Conservation (phyloP, 2,888 invertebrate genomes). For the Apamea epomidion region DNA sequence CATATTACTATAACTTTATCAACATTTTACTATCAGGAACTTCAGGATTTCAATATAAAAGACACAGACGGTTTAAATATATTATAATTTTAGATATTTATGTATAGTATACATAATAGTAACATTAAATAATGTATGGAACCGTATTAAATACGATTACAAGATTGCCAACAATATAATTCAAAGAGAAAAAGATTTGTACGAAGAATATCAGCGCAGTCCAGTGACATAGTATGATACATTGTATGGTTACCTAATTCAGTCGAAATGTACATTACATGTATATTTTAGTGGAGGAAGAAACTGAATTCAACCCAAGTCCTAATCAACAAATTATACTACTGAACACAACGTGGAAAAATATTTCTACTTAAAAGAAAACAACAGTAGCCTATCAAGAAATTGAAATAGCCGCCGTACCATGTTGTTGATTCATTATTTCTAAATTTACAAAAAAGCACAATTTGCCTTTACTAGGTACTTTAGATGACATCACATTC, state of each 20-base stretch:
- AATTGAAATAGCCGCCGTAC: conserved; percentile 42
- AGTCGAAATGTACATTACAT: conserved; percentile 76
- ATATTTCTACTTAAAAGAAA: conserved; percentile 65
- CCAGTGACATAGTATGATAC: conserved; percentile 73
- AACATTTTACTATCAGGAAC: background rate
- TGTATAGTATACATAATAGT: conserved; percentile 72
- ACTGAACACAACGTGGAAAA: conserved; percentile 79
- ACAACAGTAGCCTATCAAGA: conserved; percentile 45
- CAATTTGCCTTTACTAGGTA: conserved; percentile 74
- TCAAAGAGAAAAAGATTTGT: conserved; percentile 83
- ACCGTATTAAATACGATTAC: conserved; percentile 82
- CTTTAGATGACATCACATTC: conserved; percentile 73
- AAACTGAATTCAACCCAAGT: conserved; percentile 56
- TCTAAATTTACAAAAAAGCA: conserved; percentile 72
- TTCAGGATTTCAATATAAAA: conserved; percentile 36
- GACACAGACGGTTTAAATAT: conserved; percentile 63
- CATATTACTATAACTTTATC: background rate
- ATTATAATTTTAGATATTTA: conserved; percentile 73
- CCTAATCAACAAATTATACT: conserved; percentile 67
- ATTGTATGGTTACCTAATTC: conserved; percentile 77
- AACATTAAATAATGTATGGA: conserved; percentile 75
- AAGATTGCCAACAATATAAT: conserved; percentile 80
- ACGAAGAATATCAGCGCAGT: conserved; percentile 85
- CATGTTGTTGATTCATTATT: conserved; percentile 38
- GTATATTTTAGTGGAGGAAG: conserved; percentile 60